Evolutionary conservation across 2,113 vertebrate species (phyloP), one percentile per base, ranked within the genome.

Genomic region (Camelus bactrianus): DNA sequence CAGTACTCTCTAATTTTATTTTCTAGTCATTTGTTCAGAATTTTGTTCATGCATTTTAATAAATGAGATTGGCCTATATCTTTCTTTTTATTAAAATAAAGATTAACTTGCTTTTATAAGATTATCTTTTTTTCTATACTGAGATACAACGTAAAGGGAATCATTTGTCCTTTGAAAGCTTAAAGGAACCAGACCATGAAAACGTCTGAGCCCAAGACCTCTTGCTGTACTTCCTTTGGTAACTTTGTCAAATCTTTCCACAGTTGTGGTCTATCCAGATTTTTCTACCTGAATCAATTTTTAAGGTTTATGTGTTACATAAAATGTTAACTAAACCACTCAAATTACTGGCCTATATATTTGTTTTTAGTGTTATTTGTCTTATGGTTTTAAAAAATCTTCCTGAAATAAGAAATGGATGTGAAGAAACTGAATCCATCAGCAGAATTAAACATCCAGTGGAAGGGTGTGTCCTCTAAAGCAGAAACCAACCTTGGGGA

Each of bases 11-110:
- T 75, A 56, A 42, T 92, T 93, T 95, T 93, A 62, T 85, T 87
- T 89, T 94, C 52, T 65, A 91, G 67, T 58, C 2, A 67, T 79
- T 81, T 73, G 56, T 76, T 72, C 87, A 30, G 26, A 95, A 52
- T 92, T 94, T 72, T 92, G 30, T 20, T 2, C 64, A 15, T 86
- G 20, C 24, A 65, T 73, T 92, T 84, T 91, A 77, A 81, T 54
- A 77, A 80, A 30, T 84, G 22, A 91, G 30, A 65, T 77, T 91
- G 35, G 13, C 8, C 30, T 77, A 28, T 62, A 67, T 0, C 6
- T 85, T 82, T 89, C 15, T 72, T 80, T 65, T 65, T n/a, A 77
- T 94, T 85, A 96, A 89, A 93, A 86, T 92, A 82, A 85, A 58
- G 24, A 38, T 28, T 69, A 69, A 24, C 24, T 4, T 65, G 58